Evolutionary conservation across 2,888 invertebrate genomes (phyloP).

Genomic region (Marasmarcha lunaedactyla): DNA sequence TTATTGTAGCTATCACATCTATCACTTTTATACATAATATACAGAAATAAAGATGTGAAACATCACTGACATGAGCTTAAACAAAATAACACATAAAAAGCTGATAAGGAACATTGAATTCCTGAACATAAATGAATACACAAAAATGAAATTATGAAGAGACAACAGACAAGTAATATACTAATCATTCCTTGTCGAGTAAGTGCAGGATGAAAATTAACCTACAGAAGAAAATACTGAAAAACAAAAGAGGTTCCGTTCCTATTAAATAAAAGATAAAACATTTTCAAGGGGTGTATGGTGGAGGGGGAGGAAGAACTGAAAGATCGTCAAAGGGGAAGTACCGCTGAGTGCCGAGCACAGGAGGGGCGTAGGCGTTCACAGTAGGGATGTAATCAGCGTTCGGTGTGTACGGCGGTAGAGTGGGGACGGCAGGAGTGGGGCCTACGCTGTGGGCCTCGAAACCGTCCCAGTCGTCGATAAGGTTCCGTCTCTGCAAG

Average conservation of each 20-base stretch:
- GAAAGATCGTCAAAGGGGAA: constrained; percentile 62
- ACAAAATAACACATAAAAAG: too few species aligned
- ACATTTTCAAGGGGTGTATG: constrained; percentile 59
- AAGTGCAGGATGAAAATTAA: too few species aligned
- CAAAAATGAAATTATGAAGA: too few species aligned
- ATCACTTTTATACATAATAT: neutral
- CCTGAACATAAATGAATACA: too few species aligned
- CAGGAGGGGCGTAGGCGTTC: constrained; percentile 45
- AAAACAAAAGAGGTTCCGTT: too few species aligned
- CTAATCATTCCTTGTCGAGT: too few species aligned
- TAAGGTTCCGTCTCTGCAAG: constrained; percentile 64
- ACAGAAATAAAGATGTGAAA: neutral
- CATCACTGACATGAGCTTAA: neutral
- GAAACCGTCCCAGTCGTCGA: constrained; percentile 73
- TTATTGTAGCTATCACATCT: too few species aligned
- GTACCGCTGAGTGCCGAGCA: constrained; percentile 50
- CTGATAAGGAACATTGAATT: too few species aligned
- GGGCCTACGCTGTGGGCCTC: constrained; percentile 72
- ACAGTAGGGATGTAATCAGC: constrained; percentile 40
- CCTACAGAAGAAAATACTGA: too few species aligned
- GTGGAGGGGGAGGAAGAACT: constrained; percentile 62
- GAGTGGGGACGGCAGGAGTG: constrained; percentile 66
- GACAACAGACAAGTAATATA: too few species aligned
- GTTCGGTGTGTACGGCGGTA: constrained; percentile 72
- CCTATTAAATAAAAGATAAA: too few species aligned